Base-by-base conservation (phyloP, 1,140 invertebrate genomes). In the Calephelis nemesis region DNA sequence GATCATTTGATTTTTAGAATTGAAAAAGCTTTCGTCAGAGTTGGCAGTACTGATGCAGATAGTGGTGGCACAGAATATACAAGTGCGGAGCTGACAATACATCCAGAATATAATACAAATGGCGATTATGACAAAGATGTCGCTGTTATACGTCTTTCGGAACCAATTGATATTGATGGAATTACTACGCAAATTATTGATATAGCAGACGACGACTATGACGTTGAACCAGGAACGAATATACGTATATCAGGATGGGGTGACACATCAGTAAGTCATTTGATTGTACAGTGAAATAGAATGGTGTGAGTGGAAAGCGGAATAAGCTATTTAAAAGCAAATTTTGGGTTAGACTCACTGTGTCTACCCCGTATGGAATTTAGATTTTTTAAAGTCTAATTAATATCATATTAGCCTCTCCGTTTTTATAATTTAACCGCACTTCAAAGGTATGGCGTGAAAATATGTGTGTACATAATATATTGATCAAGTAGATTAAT, bases 41-140 rank as follows among this genome's bases (percentile, higher is more conserved):
- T 76, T 48, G 87, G 85, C 0, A 84, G 84, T 30, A 75, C 76
- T 2, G 40, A 78, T 8, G 63, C 78, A 0, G 47, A 70, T 0
- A 74, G 60, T 39, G 87, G 84, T 13, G 85, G 85, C 6, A 70
- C 63, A 1, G 11, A 6, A 54, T 62, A 58, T 81, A 81, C 64
- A 1, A 63, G 52, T 0, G 73, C 74, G 0, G 73, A 63, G 0
- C 78, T 81, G 62, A 66, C 4, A 1, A 68, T 60, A 7, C 89
- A 91, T 74, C 87, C 87, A 1, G 62, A 50, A 0, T 91, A 90
- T 63, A 82, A 87, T 52, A 10, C 62, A 9, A n/a, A 1, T 7
- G 69, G 62, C 11, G 85, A 91, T 45, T 83, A 80, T 10, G 86
- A 90, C 63, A 74, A 82, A n/a, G 71, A 74, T 60, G 72, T 71